These are phyloP conservation scores for Onychomys arenicola DNA, from an alignment of 2,797 vertebrate genomes.

Conservation along the genomic window DNA sequence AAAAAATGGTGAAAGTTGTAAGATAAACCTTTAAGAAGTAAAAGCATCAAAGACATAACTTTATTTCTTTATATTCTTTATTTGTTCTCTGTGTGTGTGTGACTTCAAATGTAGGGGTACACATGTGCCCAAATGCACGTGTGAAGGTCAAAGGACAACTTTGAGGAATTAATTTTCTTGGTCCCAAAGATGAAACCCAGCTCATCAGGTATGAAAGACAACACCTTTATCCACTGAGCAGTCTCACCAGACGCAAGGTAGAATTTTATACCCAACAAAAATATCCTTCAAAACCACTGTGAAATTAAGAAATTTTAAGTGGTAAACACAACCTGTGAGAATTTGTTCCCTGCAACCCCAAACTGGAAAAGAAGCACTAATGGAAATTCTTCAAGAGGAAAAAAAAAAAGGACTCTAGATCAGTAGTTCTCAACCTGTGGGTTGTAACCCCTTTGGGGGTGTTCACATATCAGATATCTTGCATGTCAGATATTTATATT, in stretches of 20 bases:
- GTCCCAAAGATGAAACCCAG: neutral
- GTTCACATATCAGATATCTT: neutral
- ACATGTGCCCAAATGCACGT: neutral
- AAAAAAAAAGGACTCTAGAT: conserved; percentile 1
- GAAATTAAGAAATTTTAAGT: conserved; percentile 25
- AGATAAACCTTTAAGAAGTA: conserved; percentile 24
- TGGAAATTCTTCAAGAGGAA: neutral
- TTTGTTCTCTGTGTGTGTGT: neutral
- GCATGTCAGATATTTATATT: neutral
- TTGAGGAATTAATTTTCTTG: neutral
- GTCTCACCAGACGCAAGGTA: neutral
- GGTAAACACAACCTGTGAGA: conserved; percentile 42
- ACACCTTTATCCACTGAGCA: neutral
- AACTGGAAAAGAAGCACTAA: neutral
- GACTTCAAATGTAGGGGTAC: neutral
- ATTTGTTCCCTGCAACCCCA: neutral
- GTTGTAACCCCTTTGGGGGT: neutral
- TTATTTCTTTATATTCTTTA: neutral
- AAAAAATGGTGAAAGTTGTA: neutral
- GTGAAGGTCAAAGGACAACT: neutral
- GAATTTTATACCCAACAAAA: conserved; percentile 45
- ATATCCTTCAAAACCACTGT: conserved; percentile 2
- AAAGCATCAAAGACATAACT: conserved; percentile 1
- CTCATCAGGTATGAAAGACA: neutral
- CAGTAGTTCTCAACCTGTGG: neutral